These are phyloP conservation scores for Aethes cnicana DNA, from an alignment of 2,888 invertebrate genomes.

Conservation along the genomic window DNA sequence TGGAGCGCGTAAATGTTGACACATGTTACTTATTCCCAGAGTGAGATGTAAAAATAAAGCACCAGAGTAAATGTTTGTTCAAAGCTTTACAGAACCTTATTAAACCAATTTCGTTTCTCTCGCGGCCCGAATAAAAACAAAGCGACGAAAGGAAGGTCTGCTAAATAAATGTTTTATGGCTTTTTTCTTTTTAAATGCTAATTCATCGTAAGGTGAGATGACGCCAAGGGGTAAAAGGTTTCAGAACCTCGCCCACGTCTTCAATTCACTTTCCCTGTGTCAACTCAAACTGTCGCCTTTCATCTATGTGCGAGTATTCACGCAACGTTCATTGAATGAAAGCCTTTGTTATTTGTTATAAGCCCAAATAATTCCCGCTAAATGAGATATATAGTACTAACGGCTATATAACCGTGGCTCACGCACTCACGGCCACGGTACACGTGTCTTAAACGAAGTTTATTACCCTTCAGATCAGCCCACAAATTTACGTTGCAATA, in stretches of 20 bases:
- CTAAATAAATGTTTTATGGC: constrained; percentile 54
- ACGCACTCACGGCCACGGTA: no score
- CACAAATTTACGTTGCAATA: no score
- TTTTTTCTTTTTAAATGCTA: constrained; percentile 56
- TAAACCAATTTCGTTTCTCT: constrained; percentile 51
- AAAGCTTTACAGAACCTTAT: constrained; percentile 45
- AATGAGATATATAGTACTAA: no score
- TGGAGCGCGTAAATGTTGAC: not conserved
- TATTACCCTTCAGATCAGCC: no score
- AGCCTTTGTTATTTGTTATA: not conserved
- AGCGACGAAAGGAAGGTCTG: constrained; percentile 42
- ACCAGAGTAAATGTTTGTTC: constrained; percentile 43
- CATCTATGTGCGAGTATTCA: not conserved
- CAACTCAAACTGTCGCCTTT: not conserved
- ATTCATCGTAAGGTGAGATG: constrained; percentile 41
- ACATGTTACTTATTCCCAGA: constrained; percentile 8
- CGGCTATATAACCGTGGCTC: no score
- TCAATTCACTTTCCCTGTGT: constrained; percentile 3
- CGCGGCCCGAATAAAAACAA: constrained; percentile 48
- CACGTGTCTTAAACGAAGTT: no score
- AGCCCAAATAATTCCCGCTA: no score
- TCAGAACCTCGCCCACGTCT: constrained; percentile 7
- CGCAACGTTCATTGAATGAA: constrained; percentile 1
- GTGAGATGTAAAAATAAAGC: constrained; percentile 33
- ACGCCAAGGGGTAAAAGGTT: constrained; percentile 27